Evolutionary conservation across 2,797 vertebrate species (phyloP).

Genomic region (Microctenopoma lineatum): DNA sequence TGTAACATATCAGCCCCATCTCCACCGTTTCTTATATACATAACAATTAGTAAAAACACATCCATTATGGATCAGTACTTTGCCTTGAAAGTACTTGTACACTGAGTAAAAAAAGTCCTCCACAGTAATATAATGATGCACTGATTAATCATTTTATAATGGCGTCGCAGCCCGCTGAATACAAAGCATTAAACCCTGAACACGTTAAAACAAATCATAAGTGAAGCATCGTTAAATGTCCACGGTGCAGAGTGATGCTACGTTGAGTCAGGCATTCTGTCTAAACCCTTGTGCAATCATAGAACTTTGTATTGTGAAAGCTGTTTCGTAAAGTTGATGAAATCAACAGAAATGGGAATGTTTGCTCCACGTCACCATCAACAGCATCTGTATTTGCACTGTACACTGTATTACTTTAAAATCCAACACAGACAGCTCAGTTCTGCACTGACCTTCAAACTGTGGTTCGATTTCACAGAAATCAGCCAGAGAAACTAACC

Average conservation of each 20-base stretch:
- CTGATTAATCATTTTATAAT: too few species aligned
- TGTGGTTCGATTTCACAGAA: neutral
- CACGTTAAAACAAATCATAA: neutral
- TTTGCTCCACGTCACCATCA: too few species aligned
- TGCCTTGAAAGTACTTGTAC: too few species aligned
- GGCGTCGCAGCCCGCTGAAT: too few species aligned
- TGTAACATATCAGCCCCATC: too few species aligned
- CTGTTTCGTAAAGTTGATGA: neutral
- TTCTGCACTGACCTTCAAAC: neutral
- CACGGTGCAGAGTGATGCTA: neutral
- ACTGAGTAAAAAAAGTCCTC: too few species aligned
- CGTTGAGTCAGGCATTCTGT: neutral
- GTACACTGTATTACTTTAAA: neutral
- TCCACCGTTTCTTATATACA: too few species aligned
- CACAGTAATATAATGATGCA: too few species aligned
- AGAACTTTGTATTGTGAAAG: neutral
- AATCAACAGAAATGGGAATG: neutral
- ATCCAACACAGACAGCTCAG: neutral
- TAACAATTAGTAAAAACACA: too few species aligned
- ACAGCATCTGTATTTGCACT: neutral
- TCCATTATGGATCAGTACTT: too few species aligned
- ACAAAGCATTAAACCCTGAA: neutral
- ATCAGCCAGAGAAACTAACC: too few species aligned
- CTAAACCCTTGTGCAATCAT: neutral
- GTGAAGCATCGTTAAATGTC: neutral